Evolutionary conservation across 2,888 invertebrate genomes (phyloP).

Genomic region (Pilophorus perplexus): DNA sequence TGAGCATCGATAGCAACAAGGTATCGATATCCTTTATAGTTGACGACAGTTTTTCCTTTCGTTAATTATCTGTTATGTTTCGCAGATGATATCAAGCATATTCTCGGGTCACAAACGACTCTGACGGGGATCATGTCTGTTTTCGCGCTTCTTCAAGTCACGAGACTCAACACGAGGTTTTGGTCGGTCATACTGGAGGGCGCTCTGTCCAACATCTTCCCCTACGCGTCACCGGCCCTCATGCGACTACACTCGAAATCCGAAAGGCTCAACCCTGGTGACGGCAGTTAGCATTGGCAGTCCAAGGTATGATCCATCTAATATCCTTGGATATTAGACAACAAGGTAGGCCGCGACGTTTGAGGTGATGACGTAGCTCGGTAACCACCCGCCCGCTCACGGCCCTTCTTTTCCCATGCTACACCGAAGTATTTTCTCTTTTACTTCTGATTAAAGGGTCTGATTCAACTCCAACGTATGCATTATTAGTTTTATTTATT

Average conservation of each 20-base stretch:
- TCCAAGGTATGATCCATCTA: constrained; percentile 17
- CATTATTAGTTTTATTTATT: no score
- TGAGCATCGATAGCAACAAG: no score
- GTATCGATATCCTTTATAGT: no score
- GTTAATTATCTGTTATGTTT: no score
- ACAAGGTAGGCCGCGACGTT: no score
- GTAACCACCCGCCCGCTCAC: no score
- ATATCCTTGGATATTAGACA: no score
- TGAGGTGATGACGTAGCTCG: no score
- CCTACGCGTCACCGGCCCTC: constrained; percentile 50
- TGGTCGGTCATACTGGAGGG: constrained; percentile 82
- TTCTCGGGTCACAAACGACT: constrained; percentile 86
- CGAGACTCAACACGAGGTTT: constrained; percentile 78
- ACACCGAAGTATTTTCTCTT: no score
- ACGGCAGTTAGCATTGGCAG: constrained; percentile 30
- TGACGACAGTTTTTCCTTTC: neutral
- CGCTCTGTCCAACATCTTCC: constrained; percentile 72
- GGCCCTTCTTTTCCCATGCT: no score
- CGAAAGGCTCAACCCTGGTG: constrained; percentile 18
- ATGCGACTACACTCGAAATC: constrained; percentile 36
- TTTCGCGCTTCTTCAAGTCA: constrained; percentile 84
- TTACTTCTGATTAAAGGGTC: no score
- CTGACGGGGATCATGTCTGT: constrained; percentile 76
- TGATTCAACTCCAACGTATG: no score
- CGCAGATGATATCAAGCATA: constrained; percentile 79